Conservation (phyloP, 1,140 invertebrate genomes). For the Idris sp. region DNA sequence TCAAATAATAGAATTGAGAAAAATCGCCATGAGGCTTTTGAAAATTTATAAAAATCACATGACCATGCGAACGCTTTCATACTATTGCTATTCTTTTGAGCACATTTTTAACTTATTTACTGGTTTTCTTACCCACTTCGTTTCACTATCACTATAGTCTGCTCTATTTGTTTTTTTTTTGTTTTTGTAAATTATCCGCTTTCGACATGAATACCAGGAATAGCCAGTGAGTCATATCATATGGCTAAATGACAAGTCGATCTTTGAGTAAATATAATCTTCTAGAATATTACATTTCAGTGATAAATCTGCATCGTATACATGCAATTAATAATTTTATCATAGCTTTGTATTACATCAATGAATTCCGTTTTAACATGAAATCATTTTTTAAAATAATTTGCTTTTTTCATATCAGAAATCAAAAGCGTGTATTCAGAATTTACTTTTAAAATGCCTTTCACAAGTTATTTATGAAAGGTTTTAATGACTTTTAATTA, state of each 20-base stretch:
- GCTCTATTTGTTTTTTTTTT: slow-evolving; percentile 4
- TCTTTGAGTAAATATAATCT: slow-evolving; percentile 36
- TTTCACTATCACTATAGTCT: slow-evolving; percentile 11
- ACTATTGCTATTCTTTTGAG: slow-evolving; percentile 9
- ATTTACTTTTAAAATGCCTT: too few relatives aligned
- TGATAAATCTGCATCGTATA: slow-evolving; percentile 18
- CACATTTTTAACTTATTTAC: slow-evolving; percentile 22
- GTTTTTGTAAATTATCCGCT: slow-evolving; percentile 24
- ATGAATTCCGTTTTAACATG: too few relatives aligned
- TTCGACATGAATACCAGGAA: slow-evolving; percentile 20
- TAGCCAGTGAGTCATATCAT: slow-evolving; percentile 16
- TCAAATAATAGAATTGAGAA: slow-evolving; percentile 10
- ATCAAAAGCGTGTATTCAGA: too few relatives aligned
- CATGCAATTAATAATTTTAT: slow-evolving; percentile 6
- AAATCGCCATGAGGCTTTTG: not conserved
- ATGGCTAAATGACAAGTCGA: slow-evolving; percentile 18
- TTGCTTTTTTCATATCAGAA: too few relatives aligned
- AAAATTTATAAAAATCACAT: slow-evolving; percentile 7
- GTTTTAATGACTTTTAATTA: too few relatives aligned
- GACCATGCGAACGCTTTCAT: not conserved
- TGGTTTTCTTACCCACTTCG: slow-evolving; percentile 5
- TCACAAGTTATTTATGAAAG: too few relatives aligned
- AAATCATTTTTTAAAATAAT: too few relatives aligned
- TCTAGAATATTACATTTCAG: slow-evolving; percentile 19
- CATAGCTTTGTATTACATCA: too few relatives aligned